These are phyloP conservation scores for Cantharis rustica DNA, from an alignment of 2,888 invertebrate genomes.

Conservation along the genomic window DNA sequence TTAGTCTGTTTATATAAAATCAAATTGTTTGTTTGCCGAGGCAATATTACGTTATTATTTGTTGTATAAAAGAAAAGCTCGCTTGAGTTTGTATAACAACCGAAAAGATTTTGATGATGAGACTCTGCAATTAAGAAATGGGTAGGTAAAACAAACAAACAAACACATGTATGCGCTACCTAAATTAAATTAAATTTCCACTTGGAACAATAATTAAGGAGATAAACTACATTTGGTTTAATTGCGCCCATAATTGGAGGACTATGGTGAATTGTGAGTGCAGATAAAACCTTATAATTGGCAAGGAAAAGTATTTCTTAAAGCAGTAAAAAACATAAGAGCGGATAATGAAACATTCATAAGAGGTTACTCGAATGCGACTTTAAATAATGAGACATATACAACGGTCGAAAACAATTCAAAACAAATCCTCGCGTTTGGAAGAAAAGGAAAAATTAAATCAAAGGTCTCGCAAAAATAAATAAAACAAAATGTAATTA, in stretches of 20 bases:
- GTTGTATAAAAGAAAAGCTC: neutral
- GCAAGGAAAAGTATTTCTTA: constrained; percentile 35
- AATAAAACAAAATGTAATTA: constrained; percentile 46
- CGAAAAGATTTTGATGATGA: neutral
- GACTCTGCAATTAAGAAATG: constrained; percentile 24
- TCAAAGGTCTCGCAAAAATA: constrained; percentile 40
- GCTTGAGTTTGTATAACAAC: neutral
- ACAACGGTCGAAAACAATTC: constrained; percentile 29
- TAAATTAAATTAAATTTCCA: constrained; percentile 43
- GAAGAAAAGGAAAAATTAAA: constrained; percentile 34
- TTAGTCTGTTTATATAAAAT: neutral
- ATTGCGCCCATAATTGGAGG: constrained; percentile 42
- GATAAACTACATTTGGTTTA: constrained; percentile 42
- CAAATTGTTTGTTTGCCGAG: neutral
- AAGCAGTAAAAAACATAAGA: constrained; percentile 35
- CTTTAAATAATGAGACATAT: constrained; percentile 35
- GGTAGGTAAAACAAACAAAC: constrained; percentile 33
- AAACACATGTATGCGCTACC: constrained; percentile 35
- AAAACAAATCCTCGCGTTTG: constrained; percentile 29
- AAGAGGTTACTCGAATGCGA: constrained; percentile 33
- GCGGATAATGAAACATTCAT: constrained; percentile 39
- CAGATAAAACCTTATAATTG: constrained; percentile 39
- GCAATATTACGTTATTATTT: neutral
- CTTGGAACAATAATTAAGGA: constrained; percentile 42
- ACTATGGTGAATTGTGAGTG: constrained; percentile 35